Conservation (phyloP, 2,888 invertebrate species). For the Dermolepida albohirtum region DNA sequence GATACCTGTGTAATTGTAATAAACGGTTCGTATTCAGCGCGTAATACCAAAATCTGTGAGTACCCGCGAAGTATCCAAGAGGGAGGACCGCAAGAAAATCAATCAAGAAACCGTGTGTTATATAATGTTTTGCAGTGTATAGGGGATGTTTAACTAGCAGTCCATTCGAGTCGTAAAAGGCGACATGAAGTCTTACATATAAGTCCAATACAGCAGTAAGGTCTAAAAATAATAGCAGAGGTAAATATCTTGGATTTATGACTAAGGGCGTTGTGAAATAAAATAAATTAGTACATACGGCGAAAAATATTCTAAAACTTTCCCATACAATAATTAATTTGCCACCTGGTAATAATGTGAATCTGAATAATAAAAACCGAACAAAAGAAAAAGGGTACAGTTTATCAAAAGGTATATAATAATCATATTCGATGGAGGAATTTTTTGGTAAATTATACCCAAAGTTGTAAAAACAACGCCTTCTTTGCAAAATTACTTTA, state of each 20-base stretch:
- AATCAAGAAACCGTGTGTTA: conserved; percentile 43
- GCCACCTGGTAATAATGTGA: conserved; percentile 45
- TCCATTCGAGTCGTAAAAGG: conserved; percentile 46
- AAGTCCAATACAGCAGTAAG: conserved; percentile 45
- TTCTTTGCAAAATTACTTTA: background rate
- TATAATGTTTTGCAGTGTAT: conserved; percentile 47
- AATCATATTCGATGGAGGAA: conserved; percentile 48
- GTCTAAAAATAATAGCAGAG: conserved; percentile 41
- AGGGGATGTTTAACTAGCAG: conserved; percentile 48
- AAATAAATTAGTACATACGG: conserved; percentile 42
- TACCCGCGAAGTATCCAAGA: conserved; percentile 9
- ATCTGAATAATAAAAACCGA: conserved; percentile 44
- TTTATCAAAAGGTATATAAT: conserved; percentile 48
- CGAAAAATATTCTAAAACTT: conserved; percentile 40
- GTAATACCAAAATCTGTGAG: conserved; percentile 31
- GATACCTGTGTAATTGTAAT: conserved; percentile 35
- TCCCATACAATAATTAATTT: conserved; percentile 48
- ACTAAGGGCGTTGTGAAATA: conserved; percentile 21
- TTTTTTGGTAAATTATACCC: conserved; percentile 41
- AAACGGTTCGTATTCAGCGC: conserved; percentile 21
- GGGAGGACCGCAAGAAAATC: conserved; percentile 46
- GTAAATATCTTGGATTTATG: background rate
- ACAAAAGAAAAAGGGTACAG: conserved; percentile 43
- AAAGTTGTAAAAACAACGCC: conserved; percentile 21
- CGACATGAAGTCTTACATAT: conserved; percentile 49